Evolutionary conservation across 2,888 invertebrate species (phyloP).

Genomic region (Frankliniella intonsa): DNA sequence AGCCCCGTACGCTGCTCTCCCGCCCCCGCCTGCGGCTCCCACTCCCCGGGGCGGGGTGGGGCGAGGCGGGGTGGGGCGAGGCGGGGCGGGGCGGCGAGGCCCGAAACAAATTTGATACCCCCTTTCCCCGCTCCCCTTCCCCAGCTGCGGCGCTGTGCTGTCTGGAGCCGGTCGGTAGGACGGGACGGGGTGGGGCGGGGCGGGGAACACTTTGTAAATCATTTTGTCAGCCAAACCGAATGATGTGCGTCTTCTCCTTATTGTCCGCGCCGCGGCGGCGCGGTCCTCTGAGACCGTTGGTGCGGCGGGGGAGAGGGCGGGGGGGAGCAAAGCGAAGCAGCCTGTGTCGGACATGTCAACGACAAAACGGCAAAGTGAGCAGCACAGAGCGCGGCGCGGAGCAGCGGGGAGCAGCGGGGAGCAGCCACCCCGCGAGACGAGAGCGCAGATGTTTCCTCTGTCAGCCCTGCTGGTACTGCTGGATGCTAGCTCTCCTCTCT

Average conservation of each 20-base stretch:
- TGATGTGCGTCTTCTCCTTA: not conserved
- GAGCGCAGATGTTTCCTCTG: too few relatives aligned
- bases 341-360: not conserved
- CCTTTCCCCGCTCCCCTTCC: too few relatives aligned
- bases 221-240: not conserved
- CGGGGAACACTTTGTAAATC: not conserved
- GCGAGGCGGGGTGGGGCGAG: too few relatives aligned
- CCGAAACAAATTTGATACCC: too few relatives aligned
- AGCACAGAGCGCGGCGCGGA: not conserved
- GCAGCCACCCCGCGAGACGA: too few relatives aligned
- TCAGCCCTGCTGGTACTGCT: too few relatives aligned
- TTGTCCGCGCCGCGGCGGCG: not conserved
- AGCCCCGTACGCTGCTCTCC: too few relatives aligned
- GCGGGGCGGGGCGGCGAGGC: too few relatives aligned
- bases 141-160: too few relatives aligned
- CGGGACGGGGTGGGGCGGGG: not conserved
- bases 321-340: not conserved
- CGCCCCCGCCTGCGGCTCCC: too few relatives aligned
- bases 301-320: not conserved
- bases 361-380: not conserved
- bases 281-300: not conserved
- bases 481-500: not conserved
- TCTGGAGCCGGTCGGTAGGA: too few relatives aligned
- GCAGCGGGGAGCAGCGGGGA: not conserved
- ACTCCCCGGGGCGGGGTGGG: too few relatives aligned